phyloP scores from a whole-genome alignment of 2,888 invertebrate genomes.

The Phragmatobia fuliginosa region DNA sequence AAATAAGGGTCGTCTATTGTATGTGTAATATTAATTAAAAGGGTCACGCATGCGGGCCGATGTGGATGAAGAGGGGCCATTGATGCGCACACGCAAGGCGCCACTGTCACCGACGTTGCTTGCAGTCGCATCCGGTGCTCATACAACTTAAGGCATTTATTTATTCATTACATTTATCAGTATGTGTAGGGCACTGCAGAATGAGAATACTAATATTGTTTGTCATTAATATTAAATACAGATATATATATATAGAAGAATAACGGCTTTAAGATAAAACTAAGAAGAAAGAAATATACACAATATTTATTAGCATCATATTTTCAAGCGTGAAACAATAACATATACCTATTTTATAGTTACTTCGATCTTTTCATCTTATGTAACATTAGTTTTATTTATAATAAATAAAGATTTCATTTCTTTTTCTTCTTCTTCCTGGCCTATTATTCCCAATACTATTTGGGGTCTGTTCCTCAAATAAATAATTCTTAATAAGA shows the following conservation, averaged over 20 bases:
- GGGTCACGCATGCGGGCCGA: slow-evolving; percentile 67
- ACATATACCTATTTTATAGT: too few species aligned
- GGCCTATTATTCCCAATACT: too few species aligned
- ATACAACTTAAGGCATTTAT: slow-evolving; percentile 43
- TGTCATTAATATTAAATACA: slow-evolving; percentile 17
- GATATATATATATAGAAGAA: neutral
- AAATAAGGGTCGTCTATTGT: slow-evolving; percentile 42
- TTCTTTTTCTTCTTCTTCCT: too few species aligned
- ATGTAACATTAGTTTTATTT: too few species aligned
- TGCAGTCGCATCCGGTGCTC: slow-evolving; percentile 54
- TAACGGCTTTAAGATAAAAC: neutral
- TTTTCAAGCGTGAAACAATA: neutral
- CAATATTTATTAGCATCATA: neutral
- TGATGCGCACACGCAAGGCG: slow-evolving; percentile 61
- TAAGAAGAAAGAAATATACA: neutral
- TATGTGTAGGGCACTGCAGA: slow-evolving; percentile 9
- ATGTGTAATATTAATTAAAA: slow-evolving; percentile 67
- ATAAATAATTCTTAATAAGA: too few species aligned
- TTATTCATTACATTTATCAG: slow-evolving; percentile 36
- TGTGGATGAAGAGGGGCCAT: slow-evolving; percentile 67
- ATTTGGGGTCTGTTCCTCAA: too few species aligned
- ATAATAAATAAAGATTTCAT: too few species aligned
- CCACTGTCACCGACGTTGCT: slow-evolving; percentile 44
- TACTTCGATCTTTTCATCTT: too few species aligned
- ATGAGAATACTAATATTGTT: slow-evolving; percentile 7